Evolutionary conservation across 1,140 invertebrate genomes (phyloP).

Genomic region (Halesus radiatus): DNA sequence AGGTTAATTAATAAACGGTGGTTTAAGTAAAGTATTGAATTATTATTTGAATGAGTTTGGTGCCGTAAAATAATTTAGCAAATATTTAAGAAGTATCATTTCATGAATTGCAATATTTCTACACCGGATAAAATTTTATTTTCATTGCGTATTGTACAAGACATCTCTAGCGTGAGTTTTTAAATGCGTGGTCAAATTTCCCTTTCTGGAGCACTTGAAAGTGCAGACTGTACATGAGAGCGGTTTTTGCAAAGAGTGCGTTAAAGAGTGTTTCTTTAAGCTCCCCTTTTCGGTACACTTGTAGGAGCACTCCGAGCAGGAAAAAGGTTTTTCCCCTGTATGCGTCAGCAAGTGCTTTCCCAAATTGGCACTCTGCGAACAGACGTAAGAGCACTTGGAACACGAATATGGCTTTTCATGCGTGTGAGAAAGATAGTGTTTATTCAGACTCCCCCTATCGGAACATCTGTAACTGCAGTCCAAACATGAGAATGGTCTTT

Average conservation of each 20-base stretch:
- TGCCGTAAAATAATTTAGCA: too few relatives aligned
- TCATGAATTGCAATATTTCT: too few relatives aligned
- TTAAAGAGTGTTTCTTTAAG: background rate
- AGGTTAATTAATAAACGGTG: too few relatives aligned
- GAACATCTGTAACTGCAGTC: background rate
- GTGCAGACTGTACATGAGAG: background rate
- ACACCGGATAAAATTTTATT: too few relatives aligned
- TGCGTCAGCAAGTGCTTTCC: background rate
- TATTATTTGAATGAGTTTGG: too few relatives aligned
- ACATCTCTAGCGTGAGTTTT: background rate
- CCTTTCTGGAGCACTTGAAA: background rate
- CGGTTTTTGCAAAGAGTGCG: background rate
- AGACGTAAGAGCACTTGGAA: background rate
- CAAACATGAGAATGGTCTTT: background rate
- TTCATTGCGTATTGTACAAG: too few relatives aligned
- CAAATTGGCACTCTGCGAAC: background rate
- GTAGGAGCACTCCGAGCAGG: background rate
- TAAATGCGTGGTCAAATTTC: background rate
- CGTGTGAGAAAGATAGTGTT: background rate
- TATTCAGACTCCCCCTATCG: background rate
- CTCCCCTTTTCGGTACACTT: background rate
- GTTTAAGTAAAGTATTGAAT: too few relatives aligned
- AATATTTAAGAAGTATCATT: too few relatives aligned
- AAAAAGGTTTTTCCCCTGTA: slow-evolving; percentile 1
- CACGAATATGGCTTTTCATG: background rate